Conservation (phyloP, 1,140 invertebrate species). For the Nasonia giraulti region DNA sequence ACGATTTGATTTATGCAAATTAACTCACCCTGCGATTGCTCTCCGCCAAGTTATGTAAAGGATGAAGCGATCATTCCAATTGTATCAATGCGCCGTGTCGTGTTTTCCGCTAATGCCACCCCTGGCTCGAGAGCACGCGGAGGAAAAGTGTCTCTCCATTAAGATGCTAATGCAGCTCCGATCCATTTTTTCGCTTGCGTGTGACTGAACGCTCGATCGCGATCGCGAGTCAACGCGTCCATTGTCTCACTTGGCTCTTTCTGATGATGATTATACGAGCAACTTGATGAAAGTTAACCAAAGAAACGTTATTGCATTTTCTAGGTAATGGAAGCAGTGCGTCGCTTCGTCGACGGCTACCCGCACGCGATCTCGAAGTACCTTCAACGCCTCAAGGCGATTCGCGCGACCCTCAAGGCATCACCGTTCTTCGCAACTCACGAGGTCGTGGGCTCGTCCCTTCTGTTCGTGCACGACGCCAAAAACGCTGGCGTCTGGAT, state of each 20-base stretch:
- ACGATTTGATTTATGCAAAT: too few species aligned
- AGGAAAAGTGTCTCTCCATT: too few species aligned
- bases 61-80: not conserved
- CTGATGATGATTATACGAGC: too few species aligned
- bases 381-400: conserved; percentile 87
- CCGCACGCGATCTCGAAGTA: conserved; percentile 86
- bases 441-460: conserved; percentile 97
- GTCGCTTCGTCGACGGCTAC: conserved; percentile 88
- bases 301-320: not conserved
- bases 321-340: conserved; percentile 86
- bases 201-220: not conserved
- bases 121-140: too few species aligned
- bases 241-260: too few species aligned
- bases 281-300: not conserved
- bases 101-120: not conserved
- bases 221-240: too few species aligned
- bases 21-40: not conserved
- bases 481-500: conserved; percentile 94
- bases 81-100: conserved; percentile 5
- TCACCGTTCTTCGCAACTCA: conserved; percentile 93
- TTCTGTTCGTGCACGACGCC: conserved; percentile 96
- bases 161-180: too few species aligned
- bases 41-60: not conserved
- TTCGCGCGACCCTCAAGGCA: conserved; percentile 85
- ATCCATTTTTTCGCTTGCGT: not conserved